phyloP scores from a whole-genome alignment of 2,888 invertebrate genomes.

The Leptopilina myrica region DNA sequence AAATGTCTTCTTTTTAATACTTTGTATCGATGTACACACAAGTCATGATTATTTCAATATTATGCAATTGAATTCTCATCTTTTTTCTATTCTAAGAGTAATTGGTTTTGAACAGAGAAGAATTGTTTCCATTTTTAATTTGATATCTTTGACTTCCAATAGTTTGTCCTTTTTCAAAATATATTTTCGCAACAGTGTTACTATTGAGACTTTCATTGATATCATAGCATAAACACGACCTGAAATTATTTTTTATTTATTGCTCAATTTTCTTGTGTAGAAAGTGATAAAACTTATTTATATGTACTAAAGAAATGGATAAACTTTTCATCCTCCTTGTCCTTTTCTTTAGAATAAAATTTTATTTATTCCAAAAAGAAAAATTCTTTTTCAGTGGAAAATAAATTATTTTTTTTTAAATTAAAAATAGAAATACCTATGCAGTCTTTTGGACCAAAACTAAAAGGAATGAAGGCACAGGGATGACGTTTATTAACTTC shows the following conservation, averaged over 20 bases:
- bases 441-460: neutral
- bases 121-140: neutral
- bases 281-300: too few relatives aligned
- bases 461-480: slow-evolving; percentile 1
- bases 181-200: neutral
- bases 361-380: too few relatives aligned
- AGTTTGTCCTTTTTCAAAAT: neutral
- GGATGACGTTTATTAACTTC: neutral
- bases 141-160: neutral
- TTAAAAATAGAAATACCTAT: neutral
- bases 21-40: too few relatives aligned
- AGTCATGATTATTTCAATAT: too few relatives aligned
- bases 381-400: too few relatives aligned
- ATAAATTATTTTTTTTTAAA: too few relatives aligned
- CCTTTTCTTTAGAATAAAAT: too few relatives aligned
- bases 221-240: slow-evolving; percentile 10
- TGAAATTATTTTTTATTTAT: neutral
- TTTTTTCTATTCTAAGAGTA: neutral
- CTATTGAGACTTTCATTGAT: neutral
- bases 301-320: too few relatives aligned
- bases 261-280: too few relatives aligned
- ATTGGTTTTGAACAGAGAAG: neutral
- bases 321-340: too few relatives aligned
- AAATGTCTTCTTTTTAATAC: neutral
- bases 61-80: neutral